phyloP scores from a whole-genome alignment of 2,888 invertebrate species.

The Lacanobia wlatinum region DNA sequence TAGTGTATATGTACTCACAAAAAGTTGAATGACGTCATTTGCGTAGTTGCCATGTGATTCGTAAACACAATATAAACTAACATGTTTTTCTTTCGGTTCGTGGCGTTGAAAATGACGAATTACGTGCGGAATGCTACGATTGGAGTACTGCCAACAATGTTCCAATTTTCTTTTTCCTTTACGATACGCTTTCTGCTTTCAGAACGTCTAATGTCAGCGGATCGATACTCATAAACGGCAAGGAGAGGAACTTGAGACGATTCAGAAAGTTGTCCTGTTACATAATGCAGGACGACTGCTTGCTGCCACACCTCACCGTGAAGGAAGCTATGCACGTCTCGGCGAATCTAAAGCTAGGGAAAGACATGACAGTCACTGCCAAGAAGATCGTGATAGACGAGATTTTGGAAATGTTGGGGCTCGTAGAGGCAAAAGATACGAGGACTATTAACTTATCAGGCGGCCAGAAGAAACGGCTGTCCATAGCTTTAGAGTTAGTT shows the following conservation, averaged over 20 bases:
- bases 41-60: not conserved
- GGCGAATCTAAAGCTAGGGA: slow-evolving; percentile 97
- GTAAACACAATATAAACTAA: not conserved
- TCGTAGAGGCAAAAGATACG: slow-evolving; percentile 95
- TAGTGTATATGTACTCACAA: slow-evolving; percentile 15
- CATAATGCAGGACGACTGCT: slow-evolving; percentile 98
- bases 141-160: slow-evolving; percentile 42
- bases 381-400: slow-evolving; percentile 96
- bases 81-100: not conserved
- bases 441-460: slow-evolving; percentile 96
- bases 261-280: slow-evolving; percentile 98
- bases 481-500: slow-evolving; percentile 97
- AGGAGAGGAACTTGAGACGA: slow-evolving; percentile 95
- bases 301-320: slow-evolving; percentile 97
- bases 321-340: slow-evolving; percentile 98
- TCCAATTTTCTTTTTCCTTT: slow-evolving; percentile 39
- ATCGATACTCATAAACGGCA: slow-evolving; percentile 96
- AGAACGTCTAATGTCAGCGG: slow-evolving; percentile 97
- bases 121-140: slow-evolving; percentile 23
- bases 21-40: not conserved
- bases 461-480: slow-evolving; percentile 97
- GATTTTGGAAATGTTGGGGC: slow-evolving; percentile 95
- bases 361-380: slow-evolving; percentile 93
- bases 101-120: slow-evolving; percentile 31
- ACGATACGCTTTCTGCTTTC: slow-evolving; percentile 65